Percentiles rank a stretch among this genome's conserved stretches.
Conservation (phyloP, 2,888 invertebrate genomes). For the Ceriagrion tenellum region DNA sequence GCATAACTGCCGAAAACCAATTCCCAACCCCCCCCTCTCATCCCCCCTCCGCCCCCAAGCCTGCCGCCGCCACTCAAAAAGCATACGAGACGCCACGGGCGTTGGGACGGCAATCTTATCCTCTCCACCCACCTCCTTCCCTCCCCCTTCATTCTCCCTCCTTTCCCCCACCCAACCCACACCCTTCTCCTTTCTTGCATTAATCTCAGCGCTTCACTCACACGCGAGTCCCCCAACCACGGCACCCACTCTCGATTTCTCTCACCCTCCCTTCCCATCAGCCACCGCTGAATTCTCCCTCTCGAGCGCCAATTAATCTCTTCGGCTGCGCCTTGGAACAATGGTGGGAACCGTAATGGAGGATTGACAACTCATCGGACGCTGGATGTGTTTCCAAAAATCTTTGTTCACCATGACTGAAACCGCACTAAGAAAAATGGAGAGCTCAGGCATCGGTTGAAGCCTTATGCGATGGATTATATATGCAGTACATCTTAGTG, state of each 20-base stretch:
- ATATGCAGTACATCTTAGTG: too few relatives aligned
- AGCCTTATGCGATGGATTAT: too few relatives aligned
- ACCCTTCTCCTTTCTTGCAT: slow-evolving; percentile 1
- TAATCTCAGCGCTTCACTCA: slow-evolving; percentile 58
- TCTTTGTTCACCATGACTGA: neutral
- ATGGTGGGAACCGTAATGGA: neutral
- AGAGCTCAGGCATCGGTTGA: too few relatives aligned
- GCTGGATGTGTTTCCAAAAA: neutral
- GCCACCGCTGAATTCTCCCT: slow-evolving; percentile 30
- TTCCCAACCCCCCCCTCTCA: neutral
- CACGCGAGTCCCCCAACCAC: neutral
- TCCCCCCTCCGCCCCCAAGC: too few relatives aligned
- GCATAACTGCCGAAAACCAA: neutral
- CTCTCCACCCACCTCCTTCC: too few relatives aligned
- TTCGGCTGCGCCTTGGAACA: neutral
- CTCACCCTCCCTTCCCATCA: neutral
- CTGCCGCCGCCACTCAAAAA: slow-evolving; percentile 23
- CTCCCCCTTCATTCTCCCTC: too few relatives aligned
- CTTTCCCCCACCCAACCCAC: neutral
- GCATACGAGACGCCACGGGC: neutral
- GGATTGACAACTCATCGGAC: slow-evolving; percentile 17
- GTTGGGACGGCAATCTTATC: neutral
- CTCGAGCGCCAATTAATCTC: slow-evolving; percentile 52
- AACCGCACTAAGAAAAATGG: too few relatives aligned
- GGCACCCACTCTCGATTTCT: neutral